Conservation (phyloP, 2,113 vertebrate species). For the Corydoras sp. region DNA sequence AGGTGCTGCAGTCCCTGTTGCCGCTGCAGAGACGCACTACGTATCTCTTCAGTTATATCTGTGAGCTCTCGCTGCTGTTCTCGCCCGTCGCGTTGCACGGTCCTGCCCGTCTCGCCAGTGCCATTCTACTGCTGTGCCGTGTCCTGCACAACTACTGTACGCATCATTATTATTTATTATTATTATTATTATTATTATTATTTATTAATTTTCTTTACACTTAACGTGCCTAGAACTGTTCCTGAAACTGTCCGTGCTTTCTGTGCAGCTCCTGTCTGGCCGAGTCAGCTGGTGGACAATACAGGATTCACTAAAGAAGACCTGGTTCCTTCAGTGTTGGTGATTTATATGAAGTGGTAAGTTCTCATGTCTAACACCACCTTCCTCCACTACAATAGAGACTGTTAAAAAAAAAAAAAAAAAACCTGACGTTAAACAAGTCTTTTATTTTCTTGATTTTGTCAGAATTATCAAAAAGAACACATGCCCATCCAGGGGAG, state of each 20-base stretch:
- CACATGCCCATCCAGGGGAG: no score
- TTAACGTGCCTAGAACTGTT: no score
- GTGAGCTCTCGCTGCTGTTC: slow-evolving; percentile 86
- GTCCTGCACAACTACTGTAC: slow-evolving; percentile 81
- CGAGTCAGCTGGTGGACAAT: slow-evolving; percentile 70
- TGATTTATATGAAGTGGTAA: slow-evolving; percentile 68
- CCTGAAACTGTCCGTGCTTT: no score
- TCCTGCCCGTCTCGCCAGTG: slow-evolving; percentile 76
- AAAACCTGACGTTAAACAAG: no score
- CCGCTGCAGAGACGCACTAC: slow-evolving; percentile 68
- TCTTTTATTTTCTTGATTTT: no score
- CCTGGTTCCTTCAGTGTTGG: slow-evolving; percentile 69
- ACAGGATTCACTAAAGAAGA: slow-evolving; percentile 84
- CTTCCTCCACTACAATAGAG: neutral
- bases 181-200: neutral
- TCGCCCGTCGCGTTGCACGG: slow-evolving; percentile 71
- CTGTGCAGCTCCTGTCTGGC: slow-evolving; percentile 81
- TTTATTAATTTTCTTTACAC: neutral
- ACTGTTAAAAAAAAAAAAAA: no score
- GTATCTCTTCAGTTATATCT: slow-evolving; percentile 87
- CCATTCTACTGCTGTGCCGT: slow-evolving; percentile 78
- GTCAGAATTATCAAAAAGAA: no score
- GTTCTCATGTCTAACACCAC: slow-evolving; percentile 8
- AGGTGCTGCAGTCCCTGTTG: slow-evolving; percentile 75
- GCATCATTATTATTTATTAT: neutral